A percentile compares a stretch with the other conserved stretches of the same genome.
Evolutionary conservation across 2,797 vertebrate genomes (phyloP).

Genomic region (Melanotaenia trifasciata): DNA sequence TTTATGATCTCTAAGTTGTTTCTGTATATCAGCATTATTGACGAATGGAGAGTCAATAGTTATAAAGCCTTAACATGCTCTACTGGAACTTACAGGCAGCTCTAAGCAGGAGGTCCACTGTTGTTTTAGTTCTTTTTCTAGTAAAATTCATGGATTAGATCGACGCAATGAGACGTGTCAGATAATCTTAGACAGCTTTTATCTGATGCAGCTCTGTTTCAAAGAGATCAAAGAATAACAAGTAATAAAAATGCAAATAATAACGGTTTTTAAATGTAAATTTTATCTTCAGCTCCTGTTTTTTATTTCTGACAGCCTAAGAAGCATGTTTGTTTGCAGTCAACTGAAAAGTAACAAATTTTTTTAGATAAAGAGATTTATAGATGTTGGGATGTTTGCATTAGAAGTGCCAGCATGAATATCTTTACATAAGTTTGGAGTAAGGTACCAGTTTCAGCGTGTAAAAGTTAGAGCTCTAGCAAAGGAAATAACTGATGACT

Average conservation of each 20-base stretch:
- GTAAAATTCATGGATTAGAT: conserved; percentile 7
- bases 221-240: background rate
- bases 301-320: background rate
- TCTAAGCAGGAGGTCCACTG: conserved; percentile 1
- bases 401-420: background rate
- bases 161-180: conserved; percentile 6
- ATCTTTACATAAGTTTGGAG: background rate
- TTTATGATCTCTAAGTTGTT: conserved; percentile 23
- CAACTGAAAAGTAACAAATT: background rate
- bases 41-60: conserved; percentile 36
- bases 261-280: background rate
- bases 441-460: background rate
- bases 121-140: conserved; percentile 10
- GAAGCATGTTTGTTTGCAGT: background rate
- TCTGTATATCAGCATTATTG: conserved; percentile 24
- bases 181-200: conserved; percentile 9
- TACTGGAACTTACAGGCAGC: conserved; percentile 4
- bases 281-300: background rate
- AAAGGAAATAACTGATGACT: background rate
- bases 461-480: background rate
- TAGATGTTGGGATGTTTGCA: background rate
- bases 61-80: conserved; percentile 18
- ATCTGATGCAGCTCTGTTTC: conserved; percentile 2
- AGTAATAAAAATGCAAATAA: background rate
- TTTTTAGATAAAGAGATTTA: background rate